Evolutionary conservation across 2,888 invertebrate species (phyloP).

Genomic region (Dusona sp.): DNA sequence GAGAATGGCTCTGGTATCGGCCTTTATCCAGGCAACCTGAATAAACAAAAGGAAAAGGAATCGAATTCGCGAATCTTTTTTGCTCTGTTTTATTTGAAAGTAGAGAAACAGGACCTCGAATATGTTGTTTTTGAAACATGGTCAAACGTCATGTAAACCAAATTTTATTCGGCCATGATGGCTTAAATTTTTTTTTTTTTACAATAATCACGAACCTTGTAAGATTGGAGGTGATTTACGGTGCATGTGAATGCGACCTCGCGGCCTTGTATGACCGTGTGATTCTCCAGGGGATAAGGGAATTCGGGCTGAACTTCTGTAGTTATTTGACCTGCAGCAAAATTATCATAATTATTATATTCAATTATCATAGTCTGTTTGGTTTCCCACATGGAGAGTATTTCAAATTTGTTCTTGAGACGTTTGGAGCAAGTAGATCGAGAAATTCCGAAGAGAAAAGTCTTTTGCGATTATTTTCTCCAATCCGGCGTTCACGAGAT

Average conservation of each 20-base stretch:
- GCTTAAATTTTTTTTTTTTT: constrained; percentile 7
- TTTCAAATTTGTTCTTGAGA: background rate
- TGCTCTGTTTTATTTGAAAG: background rate
- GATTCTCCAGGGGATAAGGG: constrained; percentile 93
- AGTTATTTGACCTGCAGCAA: constrained; percentile 89
- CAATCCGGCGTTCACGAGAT: too few relatives aligned
- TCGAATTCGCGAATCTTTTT: background rate
- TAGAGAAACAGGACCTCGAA: too few relatives aligned
- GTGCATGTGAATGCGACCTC: constrained; percentile 96
- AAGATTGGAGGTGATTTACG: constrained; percentile 94
- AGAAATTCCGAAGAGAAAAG: too few relatives aligned
- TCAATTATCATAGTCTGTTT: background rate
- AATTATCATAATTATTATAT: too few relatives aligned
- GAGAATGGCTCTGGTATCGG: constrained; percentile 94
- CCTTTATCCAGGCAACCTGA: constrained; percentile 97
- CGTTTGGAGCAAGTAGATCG: too few relatives aligned
- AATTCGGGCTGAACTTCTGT: constrained; percentile 91
- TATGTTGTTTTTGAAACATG: background rate
- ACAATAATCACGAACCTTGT: constrained; percentile 88
- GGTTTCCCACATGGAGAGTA: background rate
- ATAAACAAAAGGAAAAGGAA: constrained; percentile 18
- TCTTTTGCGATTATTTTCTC: too few relatives aligned
- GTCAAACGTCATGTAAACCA: too few relatives aligned
- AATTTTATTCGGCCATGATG: background rate
- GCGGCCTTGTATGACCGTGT: constrained; percentile 94